Base-by-base conservation (phyloP, 2,888 invertebrate species). In the Pegoplata infirma region DNA sequence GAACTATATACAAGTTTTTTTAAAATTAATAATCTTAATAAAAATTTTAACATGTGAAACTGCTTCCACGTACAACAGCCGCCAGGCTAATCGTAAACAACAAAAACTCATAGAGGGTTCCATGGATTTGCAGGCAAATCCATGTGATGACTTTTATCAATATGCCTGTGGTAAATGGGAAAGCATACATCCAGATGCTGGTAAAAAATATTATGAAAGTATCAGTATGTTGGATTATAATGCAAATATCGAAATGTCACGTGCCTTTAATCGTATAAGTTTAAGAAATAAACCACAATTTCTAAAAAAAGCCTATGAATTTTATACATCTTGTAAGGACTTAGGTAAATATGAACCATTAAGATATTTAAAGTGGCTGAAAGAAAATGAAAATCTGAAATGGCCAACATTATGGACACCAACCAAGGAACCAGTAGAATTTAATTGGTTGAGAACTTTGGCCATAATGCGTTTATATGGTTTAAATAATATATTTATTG, bases 101-200 rank as follows among this genome's bases (percentile, higher is more conserved):
- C 47, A 25, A 16, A 67, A 63, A 5, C 8, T 72, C 3, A 80
- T 82, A 36, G 77, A 76, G 12, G 58, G 74, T 7, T 75, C 78
- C 6, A 75, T 82, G 76, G 72, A 82, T 53, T 8, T 73, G 2
- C 19, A 23, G 5, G 79, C 58, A 7, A 69, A 82, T 47, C 80
- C 82, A 4, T 82, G 82, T 51, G 66, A 74, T 25, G 80, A 82
- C 56, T 82, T 78, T 44, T 80, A 80, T 46, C 40, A 74, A 36
- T 80, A 80, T 44, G 82, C 82, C 23, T 82, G 82, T 44, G 82
- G 82, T 21, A 81, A 76, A 25, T 82, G 82, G 82, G 58, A 80
- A 32, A 53, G 63, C 10, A 44, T 69, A 3, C 63, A 80, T 55
- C 8, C 19, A 3, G 44, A 49, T 3, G 49, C 66, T 0, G 71